phyloP scores from a whole-genome alignment of 2,888 invertebrate species.

The Drosophila cyrtoloma region DNA sequence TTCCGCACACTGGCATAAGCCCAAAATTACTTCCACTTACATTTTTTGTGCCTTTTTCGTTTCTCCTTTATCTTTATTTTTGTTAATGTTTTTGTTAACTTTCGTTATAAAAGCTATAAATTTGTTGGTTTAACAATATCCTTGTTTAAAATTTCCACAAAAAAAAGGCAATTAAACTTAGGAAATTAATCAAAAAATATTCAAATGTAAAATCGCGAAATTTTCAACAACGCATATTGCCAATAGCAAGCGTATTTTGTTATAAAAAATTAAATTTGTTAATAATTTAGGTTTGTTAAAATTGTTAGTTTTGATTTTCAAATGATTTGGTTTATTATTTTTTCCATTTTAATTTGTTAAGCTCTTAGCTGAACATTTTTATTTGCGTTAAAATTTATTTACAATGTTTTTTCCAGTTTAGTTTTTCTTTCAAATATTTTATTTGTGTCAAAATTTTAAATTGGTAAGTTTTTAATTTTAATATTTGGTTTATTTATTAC shows the following conservation, averaged over 20 bases:
- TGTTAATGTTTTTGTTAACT: conserved; percentile 61
- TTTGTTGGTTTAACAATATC: conserved; percentile 82
- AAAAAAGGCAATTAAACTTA: conserved; percentile 11
- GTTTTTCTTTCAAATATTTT: background rate
- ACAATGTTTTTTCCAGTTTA: background rate
- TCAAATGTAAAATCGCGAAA: conserved; percentile 52
- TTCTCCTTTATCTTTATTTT: conserved; percentile 49
- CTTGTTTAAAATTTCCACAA: conserved; percentile 68
- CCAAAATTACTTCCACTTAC: conserved; percentile 13
- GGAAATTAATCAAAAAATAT: conserved; percentile 15
- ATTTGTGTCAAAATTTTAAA: conserved; percentile 21
- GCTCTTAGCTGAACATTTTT: background rate
- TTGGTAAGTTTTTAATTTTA: conserved; percentile 38
- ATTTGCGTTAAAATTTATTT: background rate
- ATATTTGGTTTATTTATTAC: conserved; percentile 5
- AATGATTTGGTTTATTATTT: conserved; percentile 16
- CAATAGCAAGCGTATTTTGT: conserved; percentile 76
- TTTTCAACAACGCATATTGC: conserved; percentile 75
- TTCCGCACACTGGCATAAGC: conserved; percentile 7
- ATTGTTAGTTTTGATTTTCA: conserved; percentile 1
- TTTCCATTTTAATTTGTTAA: conserved; percentile 12
- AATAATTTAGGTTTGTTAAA: conserved; percentile 43
- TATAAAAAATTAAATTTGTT: conserved; percentile 48
- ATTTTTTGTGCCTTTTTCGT: conserved; percentile 67
- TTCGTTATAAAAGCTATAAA: conserved; percentile 70